Evolutionary conservation across 2,888 invertebrate genomes (phyloP).

Genomic region (Caenorhabditis auriculariae): DNA sequence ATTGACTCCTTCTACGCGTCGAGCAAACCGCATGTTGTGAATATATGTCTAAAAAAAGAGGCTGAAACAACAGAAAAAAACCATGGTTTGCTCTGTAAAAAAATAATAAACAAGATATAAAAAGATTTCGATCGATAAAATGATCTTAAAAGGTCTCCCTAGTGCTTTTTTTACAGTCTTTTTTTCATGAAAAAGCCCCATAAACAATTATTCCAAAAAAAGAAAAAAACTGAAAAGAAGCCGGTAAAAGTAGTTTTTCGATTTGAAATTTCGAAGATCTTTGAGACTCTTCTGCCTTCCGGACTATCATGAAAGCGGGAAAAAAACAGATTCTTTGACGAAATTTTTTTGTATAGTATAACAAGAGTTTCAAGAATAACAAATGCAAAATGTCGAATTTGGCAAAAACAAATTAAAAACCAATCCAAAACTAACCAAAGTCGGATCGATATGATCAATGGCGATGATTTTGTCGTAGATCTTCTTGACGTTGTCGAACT

Average conservation of each 20-base stretch:
- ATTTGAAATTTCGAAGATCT: no score
- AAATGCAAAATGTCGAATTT: neutral
- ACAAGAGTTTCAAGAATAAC: neutral
- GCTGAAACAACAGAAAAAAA: no score
- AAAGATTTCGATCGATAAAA: neutral
- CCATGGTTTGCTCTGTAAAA: no score
- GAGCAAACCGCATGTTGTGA: conserved; percentile 97
- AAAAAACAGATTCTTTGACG: neutral
- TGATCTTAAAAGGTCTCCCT: neutral
- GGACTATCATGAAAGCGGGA: no score
- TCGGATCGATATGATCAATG: conserved; percentile 88
- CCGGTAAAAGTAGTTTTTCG: no score
- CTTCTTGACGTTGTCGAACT: conserved; percentile 92
- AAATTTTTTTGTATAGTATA: no score
- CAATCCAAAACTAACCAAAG: conserved; percentile 75
- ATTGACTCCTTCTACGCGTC: conserved; percentile 95
- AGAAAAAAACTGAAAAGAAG: no score
- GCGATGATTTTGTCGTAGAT: conserved; percentile 90
- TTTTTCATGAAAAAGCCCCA: no score
- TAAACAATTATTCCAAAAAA: no score
- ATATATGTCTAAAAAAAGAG: conserved; percentile 81
- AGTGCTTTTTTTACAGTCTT: no score
- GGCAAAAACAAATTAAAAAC: neutral
- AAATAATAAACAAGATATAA: no score
- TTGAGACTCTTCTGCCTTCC: no score